Base-by-base conservation (phyloP, 2,888 invertebrate species). In the Tupiocoris notatus region DNA sequence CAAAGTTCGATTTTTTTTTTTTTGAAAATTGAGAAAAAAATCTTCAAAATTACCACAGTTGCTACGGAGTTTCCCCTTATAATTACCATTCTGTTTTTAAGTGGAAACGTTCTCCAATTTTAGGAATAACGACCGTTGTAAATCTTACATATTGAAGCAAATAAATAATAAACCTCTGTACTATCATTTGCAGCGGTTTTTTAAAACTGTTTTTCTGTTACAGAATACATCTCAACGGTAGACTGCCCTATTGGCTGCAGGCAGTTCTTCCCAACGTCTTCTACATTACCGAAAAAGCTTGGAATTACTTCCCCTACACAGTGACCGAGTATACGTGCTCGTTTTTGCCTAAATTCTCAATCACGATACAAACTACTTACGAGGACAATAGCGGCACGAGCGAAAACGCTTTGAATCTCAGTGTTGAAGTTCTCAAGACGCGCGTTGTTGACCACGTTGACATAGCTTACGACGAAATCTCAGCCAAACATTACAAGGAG, bases 301-400 rank as follows among this genome's bases (percentile, higher is more conserved):
- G 95, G 95, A 96, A 96, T 84, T 96, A 92, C 85, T 96, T 94
- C 86, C 96, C 96, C 12, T 94, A 89, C 82, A 95, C 95, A 20
- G 89, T 92, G 71, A 95, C 93, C 85, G 92, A 92, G 84, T 92
- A 92, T 82, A 91, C 91, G 80, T 95, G 96, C 86, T 96, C 95
- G 6, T 82, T 82, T 75, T 77, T 82, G 39, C 81, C 82, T 7
- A 82, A 82, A 75, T 81, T 82, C 61, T 79, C 68, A 70, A 80
- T 82, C 17, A 78, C 79, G 3, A 95, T 96, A 79, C 91, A 93
- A 85, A 95, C 96, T 21, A 89, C 90, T 82, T 96, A 95, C 86
- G 95, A 95, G 85, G 89, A 96, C 83, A 94, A 96, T 83, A 91
- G 90, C 85, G 96, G 96, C 20, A 88, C 88, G 58, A 91, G 90